phyloP scores from a whole-genome alignment of 1,140 invertebrate genomes.

The Drosophila melanica region DNA sequence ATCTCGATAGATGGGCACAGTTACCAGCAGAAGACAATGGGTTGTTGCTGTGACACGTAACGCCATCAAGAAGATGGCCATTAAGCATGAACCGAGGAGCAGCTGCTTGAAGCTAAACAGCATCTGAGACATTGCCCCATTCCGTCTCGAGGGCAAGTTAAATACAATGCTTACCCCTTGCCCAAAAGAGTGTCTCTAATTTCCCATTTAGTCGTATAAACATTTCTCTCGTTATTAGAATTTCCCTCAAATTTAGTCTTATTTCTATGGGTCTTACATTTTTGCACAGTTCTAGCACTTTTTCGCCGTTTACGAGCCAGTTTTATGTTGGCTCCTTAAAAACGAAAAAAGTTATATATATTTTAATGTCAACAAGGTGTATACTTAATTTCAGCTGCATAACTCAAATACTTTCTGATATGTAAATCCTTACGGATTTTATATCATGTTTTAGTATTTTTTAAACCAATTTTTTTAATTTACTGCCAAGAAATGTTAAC shows the following conservation, averaged over 20 bases:
- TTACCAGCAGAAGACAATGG: conserved; percentile 37
- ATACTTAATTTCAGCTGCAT: neutral
- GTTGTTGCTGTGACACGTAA: conserved; percentile 48
- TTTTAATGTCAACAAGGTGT: conserved; percentile 3
- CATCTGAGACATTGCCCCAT: neutral
- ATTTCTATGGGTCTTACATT: neutral
- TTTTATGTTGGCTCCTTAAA: neutral
- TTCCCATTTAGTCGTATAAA: conserved; percentile 38
- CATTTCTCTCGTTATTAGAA: conserved; percentile 20
- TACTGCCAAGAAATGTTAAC: no score
- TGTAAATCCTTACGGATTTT: no score
- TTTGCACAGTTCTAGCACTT: neutral
- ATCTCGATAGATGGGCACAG: no score
- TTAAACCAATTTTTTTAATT: no score
- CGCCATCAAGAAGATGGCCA: conserved; percentile 47
- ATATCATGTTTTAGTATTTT: no score
- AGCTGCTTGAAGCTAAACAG: conserved; percentile 29
- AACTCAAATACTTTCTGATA: neutral
- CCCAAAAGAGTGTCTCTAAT: conserved; percentile 33
- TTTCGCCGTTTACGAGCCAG: neutral
- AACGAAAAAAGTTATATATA: neutral
- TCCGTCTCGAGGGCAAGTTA: conserved; percentile 29
- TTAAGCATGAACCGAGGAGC: conserved; percentile 42
- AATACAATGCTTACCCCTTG: conserved; percentile 22
- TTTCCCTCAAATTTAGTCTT: neutral